These are phyloP conservation scores for Phyto melanocephala DNA, from an alignment of 2,888 invertebrate genomes.

Conservation along the genomic window DNA sequence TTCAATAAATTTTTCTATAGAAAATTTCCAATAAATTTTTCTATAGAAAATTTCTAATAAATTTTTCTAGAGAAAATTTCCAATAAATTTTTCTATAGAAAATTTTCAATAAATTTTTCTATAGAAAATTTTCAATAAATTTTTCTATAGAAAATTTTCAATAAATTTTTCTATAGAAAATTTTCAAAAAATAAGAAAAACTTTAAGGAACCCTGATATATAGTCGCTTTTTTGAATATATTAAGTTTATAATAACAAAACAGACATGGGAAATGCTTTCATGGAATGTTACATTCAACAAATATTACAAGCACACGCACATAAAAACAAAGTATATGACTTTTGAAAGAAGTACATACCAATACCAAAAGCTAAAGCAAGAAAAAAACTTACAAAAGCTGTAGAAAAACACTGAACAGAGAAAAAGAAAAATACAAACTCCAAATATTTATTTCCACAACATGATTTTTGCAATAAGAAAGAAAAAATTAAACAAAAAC, in stretches of 20 bases:
- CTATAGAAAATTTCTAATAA: background rate
- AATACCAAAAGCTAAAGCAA: background rate
- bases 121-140: background rate
- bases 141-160: background rate
- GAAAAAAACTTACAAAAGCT: constrained; percentile 2
- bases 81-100: background rate
- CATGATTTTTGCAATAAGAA: constrained; percentile 52
- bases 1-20: background rate
- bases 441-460: constrained; percentile 61
- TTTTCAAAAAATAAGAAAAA: background rate
- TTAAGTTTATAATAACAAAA: constrained; percentile 60
- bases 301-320: constrained; percentile 21
- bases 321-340: background rate
- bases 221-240: constrained; percentile 43
- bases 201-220: background rate
- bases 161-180: background rate
- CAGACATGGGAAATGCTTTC: constrained; percentile 74
- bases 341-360: background rate
- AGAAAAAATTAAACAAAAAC: constrained; percentile 29
- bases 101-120: background rate
- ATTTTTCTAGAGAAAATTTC: background rate
- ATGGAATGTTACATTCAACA: constrained; percentile 69
- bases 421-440: constrained; percentile 11
- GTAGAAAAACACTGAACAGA: constrained; percentile 7
- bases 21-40: background rate